Percentiles rank a stretch among this genome's conserved stretches.
Evolutionary conservation across 92 coral and sea anemone species (phyloP).

Genomic region (Porites divaricata): DNA sequence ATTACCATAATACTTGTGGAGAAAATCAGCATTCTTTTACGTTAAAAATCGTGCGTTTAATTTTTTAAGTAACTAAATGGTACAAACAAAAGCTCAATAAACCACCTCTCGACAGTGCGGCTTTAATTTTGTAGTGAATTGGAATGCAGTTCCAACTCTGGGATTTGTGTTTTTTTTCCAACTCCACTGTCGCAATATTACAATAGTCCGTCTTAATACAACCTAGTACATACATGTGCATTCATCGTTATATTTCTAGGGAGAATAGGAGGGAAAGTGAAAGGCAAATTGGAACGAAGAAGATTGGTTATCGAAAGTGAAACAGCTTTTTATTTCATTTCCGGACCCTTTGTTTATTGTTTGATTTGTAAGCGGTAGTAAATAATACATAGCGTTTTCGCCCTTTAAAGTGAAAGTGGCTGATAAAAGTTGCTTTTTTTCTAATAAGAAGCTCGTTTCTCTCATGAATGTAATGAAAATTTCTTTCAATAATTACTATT

Average conservation of each 20-base stretch:
- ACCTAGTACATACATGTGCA: not conserved
- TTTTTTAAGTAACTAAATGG: not conserved
- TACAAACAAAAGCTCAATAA: too few species aligned
- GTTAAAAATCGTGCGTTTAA: not conserved
- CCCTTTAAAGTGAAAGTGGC: too few species aligned
- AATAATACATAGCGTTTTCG: not conserved
- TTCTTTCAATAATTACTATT: too few species aligned
- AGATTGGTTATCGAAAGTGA: not conserved
- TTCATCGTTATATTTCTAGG: not conserved
- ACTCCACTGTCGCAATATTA: too few species aligned
- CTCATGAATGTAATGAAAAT: not conserved
- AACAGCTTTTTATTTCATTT: not conserved
- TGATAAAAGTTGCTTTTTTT: too few species aligned
- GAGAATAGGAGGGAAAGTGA: not conserved
- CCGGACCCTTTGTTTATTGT: constrained; percentile 6
- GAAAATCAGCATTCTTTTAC: not conserved
- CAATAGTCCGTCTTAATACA: too few species aligned
- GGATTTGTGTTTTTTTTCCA: not conserved
- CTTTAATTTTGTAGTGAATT: too few species aligned
- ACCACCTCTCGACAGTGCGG: too few species aligned
- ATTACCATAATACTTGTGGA: not conserved
- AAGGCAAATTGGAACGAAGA: not conserved
- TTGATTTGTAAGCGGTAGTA: not conserved
- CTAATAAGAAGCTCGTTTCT: not conserved
- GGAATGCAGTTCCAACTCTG: too few species aligned